phyloP scores from a whole-genome alignment of 2,888 invertebrate species.

The Camponotus fellah region DNA sequence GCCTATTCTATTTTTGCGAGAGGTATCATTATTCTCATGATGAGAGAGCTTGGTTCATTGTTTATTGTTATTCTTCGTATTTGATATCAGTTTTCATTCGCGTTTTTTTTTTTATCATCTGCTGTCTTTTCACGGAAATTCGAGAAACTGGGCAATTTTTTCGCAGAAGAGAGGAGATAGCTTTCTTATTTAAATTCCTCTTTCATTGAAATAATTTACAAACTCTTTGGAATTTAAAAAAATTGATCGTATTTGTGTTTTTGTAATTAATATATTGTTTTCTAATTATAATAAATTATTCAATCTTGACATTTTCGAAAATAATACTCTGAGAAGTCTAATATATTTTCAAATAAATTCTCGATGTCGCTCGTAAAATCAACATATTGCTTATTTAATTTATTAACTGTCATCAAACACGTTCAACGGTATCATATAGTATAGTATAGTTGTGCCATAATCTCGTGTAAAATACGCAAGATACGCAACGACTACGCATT shows the following conservation, averaged over 20 bases:
- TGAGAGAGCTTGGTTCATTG: slow-evolving; percentile 30
- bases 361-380: slow-evolving; percentile 28
- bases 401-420: slow-evolving; percentile 35
- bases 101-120: not conserved
- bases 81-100: slow-evolving; percentile 7
- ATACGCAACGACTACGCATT: not conserved
- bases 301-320: not conserved
- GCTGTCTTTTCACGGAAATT: not conserved
- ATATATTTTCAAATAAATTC: not conserved
- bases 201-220: not conserved
- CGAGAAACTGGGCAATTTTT: not conserved
- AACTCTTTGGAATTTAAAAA: not conserved
- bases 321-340: not conserved
- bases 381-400: slow-evolving; percentile 37
- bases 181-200: not conserved
- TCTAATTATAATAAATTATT: not conserved
- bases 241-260: not conserved
- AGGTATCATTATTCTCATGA: slow-evolving; percentile 43
- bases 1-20: slow-evolving; percentile 59
- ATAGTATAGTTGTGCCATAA: not conserved
- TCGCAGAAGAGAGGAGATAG: not conserved
- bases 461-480: not conserved
- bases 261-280: not conserved
- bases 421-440: not conserved
- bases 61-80: slow-evolving; percentile 10